Conservation (phyloP, 2,113 vertebrate species). For the Elgaria multicarinata region DNA sequence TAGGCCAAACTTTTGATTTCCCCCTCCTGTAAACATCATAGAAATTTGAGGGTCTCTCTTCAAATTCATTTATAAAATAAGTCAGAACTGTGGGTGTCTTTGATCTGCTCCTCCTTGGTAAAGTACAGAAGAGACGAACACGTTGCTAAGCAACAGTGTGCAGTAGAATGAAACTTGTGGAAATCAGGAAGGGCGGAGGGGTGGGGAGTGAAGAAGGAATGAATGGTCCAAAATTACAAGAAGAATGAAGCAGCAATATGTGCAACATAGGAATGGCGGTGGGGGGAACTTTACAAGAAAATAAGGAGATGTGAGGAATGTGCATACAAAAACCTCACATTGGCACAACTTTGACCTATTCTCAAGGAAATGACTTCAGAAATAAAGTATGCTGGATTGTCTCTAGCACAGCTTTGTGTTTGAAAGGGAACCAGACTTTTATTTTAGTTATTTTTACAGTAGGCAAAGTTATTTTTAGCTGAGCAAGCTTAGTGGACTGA, state of each 20-base stretch:
- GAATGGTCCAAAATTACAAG: conserved; percentile 70
- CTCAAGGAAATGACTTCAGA: conserved; percentile 21
- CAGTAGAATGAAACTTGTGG: conserved; percentile 61
- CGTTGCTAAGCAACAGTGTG: conserved; percentile 75
- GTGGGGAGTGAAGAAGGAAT: background rate
- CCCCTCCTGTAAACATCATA: conserved; percentile 10
- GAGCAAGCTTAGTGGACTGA: conserved; percentile 18
- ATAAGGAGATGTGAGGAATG: conserved; percentile 46
- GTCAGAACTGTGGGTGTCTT: conserved; percentile 72
- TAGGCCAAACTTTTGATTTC: conserved; percentile 41
- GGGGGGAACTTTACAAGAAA: conserved; percentile 56
- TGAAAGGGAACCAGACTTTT: conserved; percentile 27
- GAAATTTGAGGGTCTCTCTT: conserved; percentile 58
- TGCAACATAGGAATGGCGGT: conserved; percentile 59
- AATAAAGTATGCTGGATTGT: background rate
- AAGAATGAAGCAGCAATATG: conserved; percentile 43
- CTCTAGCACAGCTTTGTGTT: conserved; percentile 26
- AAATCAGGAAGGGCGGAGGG: conserved; percentile 39
- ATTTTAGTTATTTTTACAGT: conserved; percentile 52
- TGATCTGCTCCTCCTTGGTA: conserved; percentile 69
- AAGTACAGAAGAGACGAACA: conserved; percentile 69
- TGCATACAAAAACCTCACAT: background rate
- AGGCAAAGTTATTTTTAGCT: conserved; percentile 50
- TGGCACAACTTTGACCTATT: background rate
- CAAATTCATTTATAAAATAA: conserved; percentile 70